Conservation (phyloP, 2,797 vertebrate species). For the Pristis pectinata region DNA sequence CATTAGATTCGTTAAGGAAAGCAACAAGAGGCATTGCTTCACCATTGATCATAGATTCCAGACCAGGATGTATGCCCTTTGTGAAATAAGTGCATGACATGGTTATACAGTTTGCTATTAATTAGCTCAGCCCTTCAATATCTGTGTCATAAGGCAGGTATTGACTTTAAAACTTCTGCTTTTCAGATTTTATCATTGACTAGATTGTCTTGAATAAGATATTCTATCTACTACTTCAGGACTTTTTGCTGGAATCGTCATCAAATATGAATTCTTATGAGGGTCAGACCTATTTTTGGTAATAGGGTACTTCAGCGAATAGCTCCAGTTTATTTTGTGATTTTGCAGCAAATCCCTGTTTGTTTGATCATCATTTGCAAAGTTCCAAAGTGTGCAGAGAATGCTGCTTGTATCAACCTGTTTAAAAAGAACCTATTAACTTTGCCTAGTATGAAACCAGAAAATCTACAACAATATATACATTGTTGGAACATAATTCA, state of each 20-base stretch:
- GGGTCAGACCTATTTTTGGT: not conserved
- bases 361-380: not conserved
- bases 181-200: not conserved
- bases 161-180: not conserved
- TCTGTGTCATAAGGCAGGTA: not conserved
- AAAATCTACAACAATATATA: not conserved
- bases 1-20: not conserved
- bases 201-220: not conserved
- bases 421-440: not conserved
- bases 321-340: not conserved
- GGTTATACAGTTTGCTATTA: not conserved
- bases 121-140: not conserved
- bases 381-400: not conserved
- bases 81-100: not conserved
- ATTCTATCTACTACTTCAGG: not conserved
- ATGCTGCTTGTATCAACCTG: not conserved
- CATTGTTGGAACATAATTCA: conserved; percentile 1
- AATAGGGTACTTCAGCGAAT: not conserved
- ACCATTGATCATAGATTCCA: too few species aligned
- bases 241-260: not conserved
- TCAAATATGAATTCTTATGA: not conserved
- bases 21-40: too few species aligned
- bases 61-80: too few species aligned
- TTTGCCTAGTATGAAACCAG: not conserved
- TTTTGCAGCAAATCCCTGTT: not conserved